A percentile compares a stretch with the other conserved stretches of the same genome.
Evolutionary conservation across 1,140 invertebrate species (phyloP).

Genomic region (Cheumatopsyche charites): DNA sequence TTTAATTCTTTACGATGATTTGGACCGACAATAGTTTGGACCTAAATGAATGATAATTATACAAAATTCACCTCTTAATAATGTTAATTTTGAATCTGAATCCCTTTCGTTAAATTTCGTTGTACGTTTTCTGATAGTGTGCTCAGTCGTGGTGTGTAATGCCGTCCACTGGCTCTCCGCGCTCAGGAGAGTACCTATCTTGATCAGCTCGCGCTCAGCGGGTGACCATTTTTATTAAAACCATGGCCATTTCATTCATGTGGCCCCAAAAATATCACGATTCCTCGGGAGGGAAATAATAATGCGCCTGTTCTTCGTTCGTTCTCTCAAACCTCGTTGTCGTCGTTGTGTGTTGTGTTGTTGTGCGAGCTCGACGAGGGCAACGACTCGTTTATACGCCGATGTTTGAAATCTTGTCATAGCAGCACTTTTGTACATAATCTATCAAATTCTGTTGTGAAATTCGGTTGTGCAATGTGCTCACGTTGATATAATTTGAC

Average conservation of each 20-base stretch:
- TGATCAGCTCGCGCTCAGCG: constrained; percentile 15
- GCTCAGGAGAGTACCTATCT: neutral
- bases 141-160: no score
- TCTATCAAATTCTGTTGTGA: neutral
- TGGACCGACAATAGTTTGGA: no score
- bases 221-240: constrained; percentile 24
- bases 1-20: no score
- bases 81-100: no score
- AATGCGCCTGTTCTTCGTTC: neutral
- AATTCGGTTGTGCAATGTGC: neutral
- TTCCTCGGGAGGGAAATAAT: neutral
- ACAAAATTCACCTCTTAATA: no score
- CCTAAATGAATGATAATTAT: no score
- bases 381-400: constrained; percentile 22
- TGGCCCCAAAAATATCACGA: constrained; percentile 20
- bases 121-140: no score
- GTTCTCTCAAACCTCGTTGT: no score
- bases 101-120: no score
- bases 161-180: neutral
- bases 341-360: neutral
- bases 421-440: constrained; percentile 5
- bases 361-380: neutral
- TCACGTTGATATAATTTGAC: neutral
- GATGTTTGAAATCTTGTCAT: constrained; percentile 20
- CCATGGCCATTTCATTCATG: constrained; percentile 9